Evolutionary conservation across 2,113 vertebrate genomes (phyloP).

Genomic region (Tricholaema leucomelas): DNA sequence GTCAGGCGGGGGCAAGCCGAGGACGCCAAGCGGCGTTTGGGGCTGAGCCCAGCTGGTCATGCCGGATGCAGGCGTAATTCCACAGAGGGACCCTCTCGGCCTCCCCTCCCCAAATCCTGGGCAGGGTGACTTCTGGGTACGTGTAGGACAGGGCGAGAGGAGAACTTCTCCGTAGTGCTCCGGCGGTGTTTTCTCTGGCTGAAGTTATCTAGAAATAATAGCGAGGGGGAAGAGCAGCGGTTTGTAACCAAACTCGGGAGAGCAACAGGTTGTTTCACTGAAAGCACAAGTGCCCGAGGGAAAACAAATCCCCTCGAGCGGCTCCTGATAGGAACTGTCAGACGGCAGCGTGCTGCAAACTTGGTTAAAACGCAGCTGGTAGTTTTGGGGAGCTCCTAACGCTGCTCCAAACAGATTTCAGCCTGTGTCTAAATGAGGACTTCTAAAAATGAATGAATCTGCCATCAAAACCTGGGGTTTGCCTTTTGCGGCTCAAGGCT

Average conservation of each 20-base stretch:
- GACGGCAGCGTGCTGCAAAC: not conserved
- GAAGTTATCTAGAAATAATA: conserved; percentile 41
- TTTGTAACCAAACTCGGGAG: conserved; percentile 38
- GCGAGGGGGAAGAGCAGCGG: conserved; percentile 10
- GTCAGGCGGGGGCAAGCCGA: not conserved
- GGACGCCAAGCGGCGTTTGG: not conserved
- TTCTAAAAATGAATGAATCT: not conserved
- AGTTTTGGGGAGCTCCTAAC: not conserved
- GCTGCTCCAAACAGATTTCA: not conserved
- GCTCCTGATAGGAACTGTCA: not conserved
- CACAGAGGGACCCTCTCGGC: not conserved
- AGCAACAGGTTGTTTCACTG: conserved; percentile 39
- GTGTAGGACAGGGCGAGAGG: not conserved
- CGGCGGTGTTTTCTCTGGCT: conserved; percentile 49
- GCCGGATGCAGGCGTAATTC: conserved; percentile 12
- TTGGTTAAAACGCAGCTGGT: not conserved
- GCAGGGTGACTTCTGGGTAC: not conserved
- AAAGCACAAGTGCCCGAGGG: not conserved
- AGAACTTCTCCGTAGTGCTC: not conserved
- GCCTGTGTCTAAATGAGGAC: not conserved
- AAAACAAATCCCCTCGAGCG: not conserved
- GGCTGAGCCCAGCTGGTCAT: not conserved
- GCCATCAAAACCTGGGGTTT: not conserved
- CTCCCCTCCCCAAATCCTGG: conserved; percentile 13
- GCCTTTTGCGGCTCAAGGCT: not conserved